Base-by-base conservation (phyloP, 2,113 vertebrate genomes). In the Embiotoca jacksoni region DNA sequence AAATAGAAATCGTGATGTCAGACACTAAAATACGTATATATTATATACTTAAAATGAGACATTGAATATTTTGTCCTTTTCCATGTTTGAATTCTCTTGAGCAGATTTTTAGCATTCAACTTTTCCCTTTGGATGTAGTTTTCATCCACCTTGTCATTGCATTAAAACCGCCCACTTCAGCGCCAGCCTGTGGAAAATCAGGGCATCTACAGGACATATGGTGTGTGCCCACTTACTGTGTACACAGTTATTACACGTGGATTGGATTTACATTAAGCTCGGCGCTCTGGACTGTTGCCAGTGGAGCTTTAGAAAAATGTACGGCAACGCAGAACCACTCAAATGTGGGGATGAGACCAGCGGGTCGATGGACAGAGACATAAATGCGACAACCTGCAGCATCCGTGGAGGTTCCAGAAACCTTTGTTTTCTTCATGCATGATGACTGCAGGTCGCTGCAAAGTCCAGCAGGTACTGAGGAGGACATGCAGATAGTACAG, bases 141-240 rank as follows among this genome's bases (percentile, higher is more conserved):
- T 72, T 72, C 2, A 83, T 87, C 81, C 82, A 36, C 84, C 87
- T 69, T 82, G 64, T 89, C 78, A 87, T 75, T 83, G 60, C 63
- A 62, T 91, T 90, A 80, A 85, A 81, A 33, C 7, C 81, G 2
- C 23, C 83, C 65, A 66, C 91, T 89, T 87, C 71, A 86, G 0
- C 16, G 54, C 7, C 85, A 89, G 89, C 46, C 66, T 88, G 90
- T 91, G 84, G 59, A 84, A 46, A 93, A 92, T 93, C 63, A 13
- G 70, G 30, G 73, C 72, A 54, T 81, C 59, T 63, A 8, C 63
- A 56, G 64, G 71, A 89, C 91, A 91, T 91, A 84, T 89, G 91
- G 75, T 7, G 68, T 44, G n/a, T 53, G 46, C 69, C 73, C 82
- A 75, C 81, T 88, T 72, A 41, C 37, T 79, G 65, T 30, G 16